Evolutionary conservation across 2,797 vertebrate species (phyloP).

Genomic region (Gephyroberyx darwinii): DNA sequence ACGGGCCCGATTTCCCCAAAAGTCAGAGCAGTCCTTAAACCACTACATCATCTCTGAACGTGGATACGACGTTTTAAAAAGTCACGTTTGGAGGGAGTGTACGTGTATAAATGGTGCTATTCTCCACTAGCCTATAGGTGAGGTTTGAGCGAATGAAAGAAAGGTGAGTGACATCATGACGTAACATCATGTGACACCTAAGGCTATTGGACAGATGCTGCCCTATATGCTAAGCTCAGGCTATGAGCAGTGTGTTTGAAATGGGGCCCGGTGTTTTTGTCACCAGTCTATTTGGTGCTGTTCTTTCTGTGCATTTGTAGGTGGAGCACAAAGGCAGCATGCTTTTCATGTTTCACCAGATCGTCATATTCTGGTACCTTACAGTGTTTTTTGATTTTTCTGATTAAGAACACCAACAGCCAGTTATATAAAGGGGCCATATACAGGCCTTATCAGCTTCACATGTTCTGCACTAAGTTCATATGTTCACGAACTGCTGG

Average conservation of each 20-base stretch:
- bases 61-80: no score
- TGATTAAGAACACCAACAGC: slow-evolving; percentile 16
- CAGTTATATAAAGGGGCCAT: background rate
- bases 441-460: slow-evolving; percentile 33
- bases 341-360: slow-evolving; percentile 3
- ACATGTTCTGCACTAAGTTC: slow-evolving; percentile 33
- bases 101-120: no score
- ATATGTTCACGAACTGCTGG: slow-evolving; percentile 7
- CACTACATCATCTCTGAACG: no score
- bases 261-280: background rate
- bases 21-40: background rate
- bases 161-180: background rate
- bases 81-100: no score
- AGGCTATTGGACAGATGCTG: background rate
- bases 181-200: background rate
- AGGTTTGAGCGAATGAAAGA: background rate
- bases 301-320: background rate
- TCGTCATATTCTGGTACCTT: slow-evolving; percentile 6
- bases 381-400: slow-evolving; percentile 13
- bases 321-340: background rate
- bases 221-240: background rate
- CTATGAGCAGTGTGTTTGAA: background rate
- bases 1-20: no score
- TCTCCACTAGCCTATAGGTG: background rate
- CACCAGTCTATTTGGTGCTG: background rate